Evolutionary conservation across 2,113 vertebrate species (phyloP), one percentile per base, ranked within the genome.

Genomic region (Centrocercus urophasianus): DNA sequence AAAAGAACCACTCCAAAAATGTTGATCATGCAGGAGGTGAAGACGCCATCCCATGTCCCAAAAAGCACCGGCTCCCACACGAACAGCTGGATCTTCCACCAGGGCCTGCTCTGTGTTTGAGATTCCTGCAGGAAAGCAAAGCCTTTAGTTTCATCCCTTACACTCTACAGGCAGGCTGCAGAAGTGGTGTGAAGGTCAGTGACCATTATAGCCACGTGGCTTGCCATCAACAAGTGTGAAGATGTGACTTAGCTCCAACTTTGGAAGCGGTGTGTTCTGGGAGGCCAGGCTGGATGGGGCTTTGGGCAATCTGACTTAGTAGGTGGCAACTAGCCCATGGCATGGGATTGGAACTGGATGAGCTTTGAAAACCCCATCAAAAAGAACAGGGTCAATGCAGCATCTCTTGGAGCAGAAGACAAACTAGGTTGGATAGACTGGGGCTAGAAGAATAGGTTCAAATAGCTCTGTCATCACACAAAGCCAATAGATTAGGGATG

Each of bases 21-120:
- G 96, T 99, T 99, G 98, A 99, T 99, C 99, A 99, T 99, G 95
- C 99, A 99, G 80, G 99, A 99, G 11, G 99, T 99, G 93, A 99
- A 99, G 83, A 99, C 99, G 0, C 99, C 99, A 63, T 99, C 99
- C 99, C 99, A 99, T 0, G 99, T 99, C 40, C 99, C 99, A 47
- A 99, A 99, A 56, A 99, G 98, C 88, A 99, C 98, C 0, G 99
- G 99, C 92, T 99, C 99, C 99, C 99, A 99, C 12, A 99, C 97
- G 36, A 99, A 99, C 65, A 99, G 88, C 78, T 99, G 98, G 92
- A 98, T 98, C 97, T 98, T 99, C 99, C 99, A 99, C 99, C 99
- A 99, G 9, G 99, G 99, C 86, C 97, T 98, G 75, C 97, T 97
- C 42, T 98, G 97, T 13, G 89, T 97, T 93, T 98, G 98, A 27